Percentiles rank a stretch among this genome's conserved stretches.
These are phyloP conservation scores for Sarcophaga rosellei DNA, from an alignment of 2,888 invertebrate genomes.

Conservation along the genomic window DNA sequence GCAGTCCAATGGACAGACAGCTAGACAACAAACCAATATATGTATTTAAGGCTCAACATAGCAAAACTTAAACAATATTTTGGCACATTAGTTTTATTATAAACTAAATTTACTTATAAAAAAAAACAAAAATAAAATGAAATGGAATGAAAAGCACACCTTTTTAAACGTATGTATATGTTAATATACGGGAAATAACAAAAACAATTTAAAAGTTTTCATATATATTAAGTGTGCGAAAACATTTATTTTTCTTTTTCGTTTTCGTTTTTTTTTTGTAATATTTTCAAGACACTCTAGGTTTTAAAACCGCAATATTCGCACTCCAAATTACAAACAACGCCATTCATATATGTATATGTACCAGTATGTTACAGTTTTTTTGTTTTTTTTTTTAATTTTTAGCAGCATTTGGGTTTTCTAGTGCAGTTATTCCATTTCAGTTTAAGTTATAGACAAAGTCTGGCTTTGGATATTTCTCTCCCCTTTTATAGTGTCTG, in stretches of 20 bases:
- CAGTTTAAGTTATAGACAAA: constrained; percentile 31
- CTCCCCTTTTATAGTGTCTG: background rate
- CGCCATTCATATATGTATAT: constrained; percentile 56
- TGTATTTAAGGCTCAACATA: background rate
- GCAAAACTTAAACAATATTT: constrained; percentile 37
- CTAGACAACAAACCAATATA: background rate
- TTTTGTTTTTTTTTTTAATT: background rate
- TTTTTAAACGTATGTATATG: constrained; percentile 23
- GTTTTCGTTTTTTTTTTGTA: background rate
- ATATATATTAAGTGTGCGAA: constrained; percentile 60
- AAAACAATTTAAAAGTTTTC: constrained; percentile 48
- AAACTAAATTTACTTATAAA: background rate
- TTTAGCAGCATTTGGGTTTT: background rate
- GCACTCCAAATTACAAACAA: constrained; percentile 49
- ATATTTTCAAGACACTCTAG: background rate
- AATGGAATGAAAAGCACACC: constrained; percentile 40
- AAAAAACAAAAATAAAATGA: background rate
- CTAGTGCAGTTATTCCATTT: constrained; percentile 13
- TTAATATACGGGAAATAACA: background rate
- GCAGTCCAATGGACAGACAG: background rate
- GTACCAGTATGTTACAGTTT: background rate
- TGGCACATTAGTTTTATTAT: constrained; percentile 52
- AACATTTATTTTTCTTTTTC: constrained; percentile 57
- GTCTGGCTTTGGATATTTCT: constrained; percentile 5
- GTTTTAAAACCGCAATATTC: constrained; percentile 27